Evolutionary conservation across 2,797 vertebrate species (phyloP), one percentile per base, ranked within the genome.

Genomic region (Dromococcyx pavoninus): DNA sequence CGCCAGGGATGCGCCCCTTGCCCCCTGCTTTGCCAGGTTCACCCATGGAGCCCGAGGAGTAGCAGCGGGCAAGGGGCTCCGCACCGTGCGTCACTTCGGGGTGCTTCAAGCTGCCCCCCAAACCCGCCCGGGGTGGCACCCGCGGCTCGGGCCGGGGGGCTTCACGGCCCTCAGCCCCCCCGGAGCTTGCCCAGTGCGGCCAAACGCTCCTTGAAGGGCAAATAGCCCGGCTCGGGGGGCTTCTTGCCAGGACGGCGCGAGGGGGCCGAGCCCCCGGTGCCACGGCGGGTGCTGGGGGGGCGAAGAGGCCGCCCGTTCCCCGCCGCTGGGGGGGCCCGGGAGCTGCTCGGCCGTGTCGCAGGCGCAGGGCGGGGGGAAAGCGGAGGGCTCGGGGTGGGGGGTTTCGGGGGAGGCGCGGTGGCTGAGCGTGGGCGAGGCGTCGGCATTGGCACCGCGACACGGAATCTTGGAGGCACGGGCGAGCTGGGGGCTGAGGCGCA

Each of bases 391-490:
- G 5, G 58, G 73, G 19, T 72, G 50, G n/a, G n/a, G n/a, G 5
- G 66, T 58, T 0, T 82, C 88, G 7, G 33, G 97, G 62, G 96
- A 96, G 4, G 93, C 88, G 50, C 92, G 91, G 69, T 98, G 92
- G 98, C 98, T 96, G 88, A 98, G 98, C 9, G 98, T 98, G 0
- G 99, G 99, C 0, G 98, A 99, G 91, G 98, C 98, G 66, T 99
- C 99, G 19, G 99, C 98, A 94, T 98, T 99, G 94, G 99, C 98
- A 79, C 99, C 98, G 51, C 99, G 98, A 67, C 99, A 99, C 19
- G 99, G 99, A 93, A 99, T 99, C 94, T 99, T 98, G 78, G 99
- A 99, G 94, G 97, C 99, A 25, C 98, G 98, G 16, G 99, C 98
- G 27, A 99, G 98, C 80, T 99, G 99, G 13, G 99, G 99, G 87